Percentiles rank a stretch among this genome's conserved stretches.
Evolutionary conservation across 2,888 invertebrate species (phyloP).

Genomic region (Diabrotica balteata): DNA sequence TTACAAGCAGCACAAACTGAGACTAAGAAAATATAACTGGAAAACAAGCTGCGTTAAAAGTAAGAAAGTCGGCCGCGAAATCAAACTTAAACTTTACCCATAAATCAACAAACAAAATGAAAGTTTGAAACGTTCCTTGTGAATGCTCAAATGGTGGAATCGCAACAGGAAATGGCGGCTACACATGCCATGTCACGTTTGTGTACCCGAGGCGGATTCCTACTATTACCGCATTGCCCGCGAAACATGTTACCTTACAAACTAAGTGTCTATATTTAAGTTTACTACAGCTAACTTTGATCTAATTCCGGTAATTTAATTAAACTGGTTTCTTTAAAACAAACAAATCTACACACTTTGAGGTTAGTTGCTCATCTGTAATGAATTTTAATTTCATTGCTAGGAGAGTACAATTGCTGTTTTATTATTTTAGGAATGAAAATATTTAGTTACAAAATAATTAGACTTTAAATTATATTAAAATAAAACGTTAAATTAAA

Average conservation of each 20-base stretch:
- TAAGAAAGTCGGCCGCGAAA: conserved; percentile 35
- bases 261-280: conserved; percentile 10
- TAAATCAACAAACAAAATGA: conserved; percentile 50
- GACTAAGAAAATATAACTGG: conserved; percentile 22
- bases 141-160: conserved; percentile 46
- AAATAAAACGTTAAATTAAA: no score
- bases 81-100: conserved; percentile 45
- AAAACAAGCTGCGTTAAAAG: conserved; percentile 28
- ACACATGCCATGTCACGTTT: conserved; percentile 35
- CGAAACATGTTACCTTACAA: conserved; percentile 9
- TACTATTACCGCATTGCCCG: not conserved
- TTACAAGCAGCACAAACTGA: conserved; percentile 16
- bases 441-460: no score
- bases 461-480: no score
- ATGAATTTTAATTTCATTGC: no score
- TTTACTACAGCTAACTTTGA: conserved; percentile 1
- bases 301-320: conserved; percentile 4
- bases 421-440: no score
- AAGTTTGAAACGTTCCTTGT: conserved; percentile 45
- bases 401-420: no score
- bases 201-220: conserved; percentile 2
- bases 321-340: not conserved
- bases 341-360: no score
- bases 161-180: conserved; percentile 46
- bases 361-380: no score